Base-by-base conservation (phyloP, 2,113 vertebrate genomes). In the Nibea albiflora region DNA sequence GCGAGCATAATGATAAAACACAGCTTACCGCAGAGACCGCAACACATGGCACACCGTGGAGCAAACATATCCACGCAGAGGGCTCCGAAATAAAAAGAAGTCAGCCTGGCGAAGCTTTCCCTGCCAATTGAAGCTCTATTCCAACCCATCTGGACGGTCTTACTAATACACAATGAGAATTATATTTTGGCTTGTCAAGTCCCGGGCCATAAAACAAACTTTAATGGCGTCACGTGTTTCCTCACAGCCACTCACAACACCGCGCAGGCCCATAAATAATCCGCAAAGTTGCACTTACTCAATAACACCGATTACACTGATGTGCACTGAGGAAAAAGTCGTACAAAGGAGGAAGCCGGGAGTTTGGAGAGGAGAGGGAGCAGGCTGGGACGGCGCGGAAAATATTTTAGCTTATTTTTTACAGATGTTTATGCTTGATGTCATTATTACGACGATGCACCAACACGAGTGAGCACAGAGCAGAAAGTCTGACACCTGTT, bases 121-220 rank as follows among this genome's bases (percentile, higher is more conserved):
- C 93, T 92, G 95, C 95, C 95, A 89, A 87, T 94, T 84, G 95
- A 95, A 95, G 90, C 95, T 95, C 96, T 92, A 96, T 96, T 96
- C 95, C 94, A 94, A 95, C 96, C 96, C 97, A 98, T 99, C 98
- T 98, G 97, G 96, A 97, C 96, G 96, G 95, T 94, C 96, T 96
- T 96, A 96, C 97, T 98, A 98, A 99, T 99, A 98, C 97, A 99
- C 98, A 98, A 98, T 98, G 98, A 98, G 97, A 98, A 99, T 99
- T 99, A 98, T 99, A 98, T 99, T 99, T 99, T 99, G 98, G 97
- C 98, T 98, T 98, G 98, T 99, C 98, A 99, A 98, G 96, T 98
- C 97, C 96, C 96, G 94, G 96, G 97, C 96, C 98, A 99, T 99
- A 99, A 99, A 99, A 99, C 98, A 99, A 99, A 99, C 96, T 99